A percentile compares a stretch with the other conserved stretches of the same genome.
These are phyloP conservation scores for Pandemis corylana DNA, from an alignment of 2,888 invertebrate species.

Conservation along the genomic window DNA sequence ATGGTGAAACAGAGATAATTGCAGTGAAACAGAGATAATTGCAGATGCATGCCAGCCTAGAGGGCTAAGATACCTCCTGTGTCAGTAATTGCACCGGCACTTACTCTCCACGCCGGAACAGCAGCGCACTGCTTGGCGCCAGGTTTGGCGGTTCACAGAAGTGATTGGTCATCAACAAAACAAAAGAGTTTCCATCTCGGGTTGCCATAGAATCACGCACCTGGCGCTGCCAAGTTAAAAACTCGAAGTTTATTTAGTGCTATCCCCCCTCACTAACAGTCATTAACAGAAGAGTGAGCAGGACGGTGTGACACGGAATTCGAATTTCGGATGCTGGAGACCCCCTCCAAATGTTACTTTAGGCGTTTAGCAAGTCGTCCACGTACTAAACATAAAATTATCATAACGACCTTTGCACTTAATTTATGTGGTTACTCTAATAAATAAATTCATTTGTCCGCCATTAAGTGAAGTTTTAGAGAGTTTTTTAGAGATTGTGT, in stretches of 20 bases:
- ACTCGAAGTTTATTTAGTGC: too few relatives aligned
- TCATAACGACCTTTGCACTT: slow-evolving; percentile 43
- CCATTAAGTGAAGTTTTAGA: slow-evolving; percentile 15
- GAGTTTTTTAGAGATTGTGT: not conserved
- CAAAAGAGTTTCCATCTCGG: not conserved
- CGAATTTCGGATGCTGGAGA: not conserved
- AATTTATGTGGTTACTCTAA: slow-evolving; percentile 37
- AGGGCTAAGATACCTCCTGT: too few relatives aligned
- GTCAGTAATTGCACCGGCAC: too few relatives aligned
- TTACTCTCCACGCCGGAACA: too few relatives aligned
- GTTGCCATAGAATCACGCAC: not conserved
- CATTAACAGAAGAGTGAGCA: too few relatives aligned
- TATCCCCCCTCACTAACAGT: too few relatives aligned
- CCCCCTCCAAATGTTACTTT: not conserved
- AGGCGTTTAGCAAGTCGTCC: slow-evolving; percentile 44
- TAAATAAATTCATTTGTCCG: slow-evolving; percentile 39
- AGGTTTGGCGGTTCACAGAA: not conserved
- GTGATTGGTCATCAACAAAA: not conserved
- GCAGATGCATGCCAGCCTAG: not conserved
- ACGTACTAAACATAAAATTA: slow-evolving; percentile 48
- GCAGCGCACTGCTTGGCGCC: too few relatives aligned
- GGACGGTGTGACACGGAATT: too few relatives aligned
- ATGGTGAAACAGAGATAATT: too few relatives aligned
- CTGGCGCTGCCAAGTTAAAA: too few relatives aligned
- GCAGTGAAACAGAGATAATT: too few relatives aligned